phyloP scores from a whole-genome alignment of 2,113 vertebrate genomes.

The Cisticola juncidis region DNA sequence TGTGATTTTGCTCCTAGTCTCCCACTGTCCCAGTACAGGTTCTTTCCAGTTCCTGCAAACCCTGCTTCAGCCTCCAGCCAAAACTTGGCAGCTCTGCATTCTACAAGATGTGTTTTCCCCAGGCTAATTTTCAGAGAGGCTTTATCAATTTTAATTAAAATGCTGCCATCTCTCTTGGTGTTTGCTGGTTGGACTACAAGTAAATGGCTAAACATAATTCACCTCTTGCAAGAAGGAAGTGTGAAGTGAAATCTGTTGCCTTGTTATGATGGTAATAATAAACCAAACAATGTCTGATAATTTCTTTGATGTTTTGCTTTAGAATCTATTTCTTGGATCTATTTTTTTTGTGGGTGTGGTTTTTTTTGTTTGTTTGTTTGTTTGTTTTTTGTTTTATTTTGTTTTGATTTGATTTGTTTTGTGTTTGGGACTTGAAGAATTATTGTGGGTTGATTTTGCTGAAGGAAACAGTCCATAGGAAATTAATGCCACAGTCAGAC shows the following conservation, averaged over 20 bases:
- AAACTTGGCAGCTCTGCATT: constrained; percentile 50
- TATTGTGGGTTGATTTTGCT: background rate
- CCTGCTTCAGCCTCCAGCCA: constrained; percentile 31
- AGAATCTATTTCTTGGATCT: background rate
- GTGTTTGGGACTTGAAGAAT: background rate
- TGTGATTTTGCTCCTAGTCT: constrained; percentile 12
- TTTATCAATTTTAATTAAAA: constrained; percentile 77
- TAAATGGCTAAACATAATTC: constrained; percentile 31
- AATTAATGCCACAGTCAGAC: background rate
- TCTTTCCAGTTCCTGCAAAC: constrained; percentile 35
- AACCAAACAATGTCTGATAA: fast-evolving
- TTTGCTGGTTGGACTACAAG: constrained; percentile 21
- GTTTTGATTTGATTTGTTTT: too few species aligned
- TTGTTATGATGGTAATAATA: background rate
- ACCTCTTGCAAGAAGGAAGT: constrained; percentile 1
- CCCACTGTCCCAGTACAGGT: background rate
- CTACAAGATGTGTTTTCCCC: constrained; percentile 44
- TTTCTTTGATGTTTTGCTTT: background rate
- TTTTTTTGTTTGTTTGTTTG: too few species aligned
- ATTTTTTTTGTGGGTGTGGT: too few species aligned
- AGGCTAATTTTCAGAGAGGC: constrained; percentile 60
- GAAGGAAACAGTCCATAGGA: background rate
- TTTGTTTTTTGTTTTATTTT: background rate
- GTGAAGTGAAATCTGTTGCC: background rate
- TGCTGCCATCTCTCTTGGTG: constrained; percentile 37